Conservation (phyloP, 2,888 invertebrate species). For the Philopedon plagiatum region DNA sequence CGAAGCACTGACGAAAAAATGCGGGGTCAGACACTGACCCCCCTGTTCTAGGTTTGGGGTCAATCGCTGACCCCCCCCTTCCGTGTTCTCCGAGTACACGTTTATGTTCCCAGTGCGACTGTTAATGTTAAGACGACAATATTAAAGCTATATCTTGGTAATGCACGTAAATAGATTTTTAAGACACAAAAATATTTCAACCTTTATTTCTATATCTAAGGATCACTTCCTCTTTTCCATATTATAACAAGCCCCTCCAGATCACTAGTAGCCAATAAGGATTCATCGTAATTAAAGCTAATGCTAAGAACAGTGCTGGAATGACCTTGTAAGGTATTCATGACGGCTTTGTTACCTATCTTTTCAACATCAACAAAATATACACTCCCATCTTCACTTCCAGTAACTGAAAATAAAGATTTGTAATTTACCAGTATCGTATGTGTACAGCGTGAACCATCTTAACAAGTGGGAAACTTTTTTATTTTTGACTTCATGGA, state of each 20-base stretch:
- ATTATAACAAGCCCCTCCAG: constrained; percentile 84
- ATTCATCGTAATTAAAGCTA: constrained; percentile 91
- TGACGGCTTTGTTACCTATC: constrained; percentile 71
- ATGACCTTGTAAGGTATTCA: constrained; percentile 80
- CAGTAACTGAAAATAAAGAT: constrained; percentile 73
- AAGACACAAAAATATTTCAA: not conserved
- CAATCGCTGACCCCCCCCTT: too few species aligned
- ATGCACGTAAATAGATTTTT: not conserved
- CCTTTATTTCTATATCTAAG: not conserved
- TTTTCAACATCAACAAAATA: constrained; percentile 84
- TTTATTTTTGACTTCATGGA: too few species aligned
- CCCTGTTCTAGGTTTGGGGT: too few species aligned
- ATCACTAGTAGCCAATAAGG: constrained; percentile 88
- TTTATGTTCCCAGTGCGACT: too few species aligned
- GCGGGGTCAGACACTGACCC: too few species aligned
- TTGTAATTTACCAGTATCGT: too few species aligned
- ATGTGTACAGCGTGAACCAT: too few species aligned
- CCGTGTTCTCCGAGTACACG: too few species aligned
- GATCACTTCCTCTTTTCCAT: constrained; percentile 72
- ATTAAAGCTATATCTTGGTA: not conserved
- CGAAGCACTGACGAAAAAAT: too few species aligned
- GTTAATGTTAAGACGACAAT: too few species aligned
- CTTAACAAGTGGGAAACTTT: too few species aligned
- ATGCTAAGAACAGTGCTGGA: constrained; percentile 87
- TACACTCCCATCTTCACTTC: constrained; percentile 84